These are phyloP conservation scores for Sphaeramia orbicularis DNA, from an alignment of 2,797 vertebrate species.

Conservation along the genomic window DNA sequence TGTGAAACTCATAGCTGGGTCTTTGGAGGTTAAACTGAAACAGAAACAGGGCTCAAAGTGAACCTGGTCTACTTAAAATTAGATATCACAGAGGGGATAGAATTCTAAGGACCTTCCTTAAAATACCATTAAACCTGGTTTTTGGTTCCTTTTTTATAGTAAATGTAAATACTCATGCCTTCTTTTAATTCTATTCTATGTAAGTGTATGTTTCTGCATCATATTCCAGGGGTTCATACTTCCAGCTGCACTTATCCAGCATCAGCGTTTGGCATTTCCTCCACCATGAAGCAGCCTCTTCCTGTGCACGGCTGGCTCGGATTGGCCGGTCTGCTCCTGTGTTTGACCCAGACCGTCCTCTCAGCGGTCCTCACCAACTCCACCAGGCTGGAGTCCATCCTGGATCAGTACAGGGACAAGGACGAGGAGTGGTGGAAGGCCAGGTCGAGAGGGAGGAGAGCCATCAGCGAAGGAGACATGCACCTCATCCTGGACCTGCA, in stretches of 20 bases:
- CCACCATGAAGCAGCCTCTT: conserved; percentile 87
- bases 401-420: conserved; percentile 93
- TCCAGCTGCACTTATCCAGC: no score
- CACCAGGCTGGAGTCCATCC: conserved; percentile 87
- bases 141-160: no score
- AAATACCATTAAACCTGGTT: no score
- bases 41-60: conserved; percentile 12
- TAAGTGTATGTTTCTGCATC: no score
- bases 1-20: no score
- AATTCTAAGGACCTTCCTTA: no score
- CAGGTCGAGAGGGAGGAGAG: conserved; percentile 92
- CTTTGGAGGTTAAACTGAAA: conserved; percentile 32
- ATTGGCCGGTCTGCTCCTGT: conserved; percentile 83
- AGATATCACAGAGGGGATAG: background rate
- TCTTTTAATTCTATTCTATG: no score
- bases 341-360: conserved; percentile 83
- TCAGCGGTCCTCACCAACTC: conserved; percentile 89
- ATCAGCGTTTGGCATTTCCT: conserved; percentile 20
- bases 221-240: no score
- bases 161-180: no score
- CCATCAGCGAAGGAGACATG: conserved; percentile 96
- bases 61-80: background rate
- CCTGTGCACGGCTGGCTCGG: conserved; percentile 78
- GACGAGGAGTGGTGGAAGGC: conserved; percentile 92
- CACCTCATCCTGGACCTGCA: conserved; percentile 97